Percentiles rank a stretch among this genome's conserved stretches.
These are phyloP conservation scores for Petrolisthes cinctipes DNA, from an alignment of 2,888 invertebrate species.

Conservation along the genomic window DNA sequence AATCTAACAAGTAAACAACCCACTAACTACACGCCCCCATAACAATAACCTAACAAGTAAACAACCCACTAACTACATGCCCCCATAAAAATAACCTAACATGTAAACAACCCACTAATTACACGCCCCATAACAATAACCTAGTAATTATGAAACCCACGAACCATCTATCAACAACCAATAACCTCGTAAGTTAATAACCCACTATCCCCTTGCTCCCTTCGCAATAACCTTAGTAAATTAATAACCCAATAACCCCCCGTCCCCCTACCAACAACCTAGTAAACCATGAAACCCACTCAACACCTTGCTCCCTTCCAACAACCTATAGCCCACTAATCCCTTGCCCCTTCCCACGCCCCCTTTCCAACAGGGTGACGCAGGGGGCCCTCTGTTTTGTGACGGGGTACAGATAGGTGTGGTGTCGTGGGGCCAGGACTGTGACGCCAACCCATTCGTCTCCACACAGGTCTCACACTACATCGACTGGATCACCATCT, in stretches of 20 bases:
- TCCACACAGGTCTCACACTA: constrained; percentile 37
- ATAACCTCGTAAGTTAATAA: too few relatives aligned
- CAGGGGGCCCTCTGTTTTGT: constrained; percentile 31
- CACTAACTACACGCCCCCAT: too few relatives aligned
- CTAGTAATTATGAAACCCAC: too few relatives aligned
- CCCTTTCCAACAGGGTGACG: constrained; percentile 26
- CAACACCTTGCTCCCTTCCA: not conserved
- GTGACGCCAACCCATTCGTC: constrained; percentile 20
- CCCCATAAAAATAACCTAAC: too few relatives aligned
- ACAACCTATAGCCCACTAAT: not conserved
- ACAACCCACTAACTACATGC: too few relatives aligned
- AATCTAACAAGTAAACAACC: too few relatives aligned
- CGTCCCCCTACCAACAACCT: not conserved
- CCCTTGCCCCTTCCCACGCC: not conserved
- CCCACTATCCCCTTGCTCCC: too few relatives aligned
- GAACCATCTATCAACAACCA: too few relatives aligned
- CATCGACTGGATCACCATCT: constrained; percentile 34
- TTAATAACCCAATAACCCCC: not conserved
- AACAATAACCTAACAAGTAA: too few relatives aligned
- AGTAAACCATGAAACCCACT: not conserved
- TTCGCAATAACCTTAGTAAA: not conserved
- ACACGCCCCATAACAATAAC: too few relatives aligned
- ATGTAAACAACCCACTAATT: too few relatives aligned
- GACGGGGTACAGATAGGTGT: constrained; percentile 33
- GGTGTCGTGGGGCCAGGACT: constrained; percentile 24